phyloP scores from a whole-genome alignment of 2,888 invertebrate species.

The Drosophila quinaria region DNA sequence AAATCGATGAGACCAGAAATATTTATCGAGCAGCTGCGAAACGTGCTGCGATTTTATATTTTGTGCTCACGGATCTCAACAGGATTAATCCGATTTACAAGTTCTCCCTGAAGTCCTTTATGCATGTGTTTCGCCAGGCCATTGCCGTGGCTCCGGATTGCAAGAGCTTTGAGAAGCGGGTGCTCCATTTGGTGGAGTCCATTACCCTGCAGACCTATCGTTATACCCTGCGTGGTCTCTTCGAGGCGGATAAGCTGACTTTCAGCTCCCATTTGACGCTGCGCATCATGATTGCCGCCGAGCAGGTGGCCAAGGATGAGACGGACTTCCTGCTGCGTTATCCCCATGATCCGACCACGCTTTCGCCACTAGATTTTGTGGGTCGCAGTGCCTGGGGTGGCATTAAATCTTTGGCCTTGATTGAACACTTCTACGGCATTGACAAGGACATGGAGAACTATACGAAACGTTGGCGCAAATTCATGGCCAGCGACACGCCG shows the following conservation, averaged over 20 bases:
- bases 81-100: constrained; percentile 98
- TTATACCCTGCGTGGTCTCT: constrained; percentile 96
- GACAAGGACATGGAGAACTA: constrained; percentile 97
- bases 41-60: constrained; percentile 95
- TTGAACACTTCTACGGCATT: constrained; percentile 94
- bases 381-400: constrained; percentile 93
- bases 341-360: constrained; percentile 90
- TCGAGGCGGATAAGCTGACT: constrained; percentile 96
- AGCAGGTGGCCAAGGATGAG: constrained; percentile 91
- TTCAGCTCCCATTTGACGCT: constrained; percentile 95
- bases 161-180: constrained; percentile 90
- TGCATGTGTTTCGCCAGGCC: constrained; percentile 95
- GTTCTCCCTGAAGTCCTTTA: constrained; percentile 97
- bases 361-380: constrained; percentile 94
- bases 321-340: constrained; percentile 95
- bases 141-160: constrained; percentile 89
- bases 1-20: constrained; percentile 97
- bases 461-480: constrained; percentile 96
- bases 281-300: constrained; percentile 86
- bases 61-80: constrained; percentile 95
- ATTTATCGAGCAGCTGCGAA: constrained; percentile 94
- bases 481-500: constrained; percentile 95
- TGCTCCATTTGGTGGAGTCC: constrained; percentile 92
- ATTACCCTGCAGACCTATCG: constrained; percentile 95
- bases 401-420: constrained; percentile 91